Base-by-base conservation (phyloP, 1,140 invertebrate species). In the Orius laevigatus region DNA sequence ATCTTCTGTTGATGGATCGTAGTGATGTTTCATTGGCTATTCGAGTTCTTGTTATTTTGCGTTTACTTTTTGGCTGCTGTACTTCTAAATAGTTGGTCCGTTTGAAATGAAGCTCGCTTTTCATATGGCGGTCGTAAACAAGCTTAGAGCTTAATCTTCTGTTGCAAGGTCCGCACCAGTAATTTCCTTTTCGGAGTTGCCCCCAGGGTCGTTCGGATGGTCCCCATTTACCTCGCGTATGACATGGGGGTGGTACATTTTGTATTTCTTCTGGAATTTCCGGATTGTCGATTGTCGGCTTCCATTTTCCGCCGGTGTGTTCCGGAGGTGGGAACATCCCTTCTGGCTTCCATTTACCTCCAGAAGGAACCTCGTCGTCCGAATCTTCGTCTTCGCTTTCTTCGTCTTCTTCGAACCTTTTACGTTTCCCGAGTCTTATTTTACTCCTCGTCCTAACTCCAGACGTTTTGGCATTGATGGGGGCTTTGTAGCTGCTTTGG, bases 131-230 rank as follows among this genome's bases (percentile, higher is more conserved):
- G 45, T 83, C 78, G 60, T 83, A 85, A 55, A 83, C 74, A 18
- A 72, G 59, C 59, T 73, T 73, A 11, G 78, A 81, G 8, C 79
- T 78, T 8, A 85, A 67, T 15, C 76, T 70, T 41, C 82, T 68
- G 57, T 83, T 81, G 57, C 82, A 86, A 20, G 80, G 76, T 56
- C 73, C 74, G 61, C 82, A 86, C 80, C 80, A 84, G 64, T 78
- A 85, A 50, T 57, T 52, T 59, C 53, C 52, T 58, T 50, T 65
- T 70, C 61, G 68, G 56, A 50, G 48, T 65, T 42, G 61, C 71
- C 59, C 31, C 76, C 47, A 36, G 12, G 40, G 45, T 32, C 20
- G 31, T 46, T 42, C 51, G 48, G 31, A 48, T 75, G 4, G 79
- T 79, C 44, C 70, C 81, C 80, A 84, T 67, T 84, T 84, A 5